Percentiles rank a stretch among this genome's conserved stretches.
These are phyloP conservation scores for Batillaria attramentaria DNA, from an alignment of 1,140 invertebrate genomes.

Conservation along the genomic window DNA sequence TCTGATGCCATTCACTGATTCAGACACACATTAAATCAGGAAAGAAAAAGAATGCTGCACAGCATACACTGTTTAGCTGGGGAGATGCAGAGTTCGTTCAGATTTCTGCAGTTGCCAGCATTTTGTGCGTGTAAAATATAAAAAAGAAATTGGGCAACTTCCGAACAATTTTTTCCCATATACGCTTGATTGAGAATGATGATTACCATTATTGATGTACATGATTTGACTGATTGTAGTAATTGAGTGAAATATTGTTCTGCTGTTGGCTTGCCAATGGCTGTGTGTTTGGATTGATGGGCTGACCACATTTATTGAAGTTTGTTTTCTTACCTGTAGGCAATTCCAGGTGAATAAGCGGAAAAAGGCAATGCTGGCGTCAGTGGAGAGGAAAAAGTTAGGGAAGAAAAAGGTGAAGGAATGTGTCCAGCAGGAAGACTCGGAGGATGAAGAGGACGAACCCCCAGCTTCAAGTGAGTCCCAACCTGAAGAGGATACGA, in stretches of 20 bases:
- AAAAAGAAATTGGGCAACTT: no score
- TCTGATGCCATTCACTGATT: no score
- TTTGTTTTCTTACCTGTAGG: slow-evolving; percentile 17
- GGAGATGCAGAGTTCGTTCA: not conserved
- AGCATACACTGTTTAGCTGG: not conserved
- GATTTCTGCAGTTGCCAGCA: not conserved
- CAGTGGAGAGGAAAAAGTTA: slow-evolving; percentile 22
- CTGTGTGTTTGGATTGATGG: not conserved
- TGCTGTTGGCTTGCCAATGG: not conserved
- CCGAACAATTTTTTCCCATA: no score
- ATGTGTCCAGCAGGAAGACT: slow-evolving; percentile 21
- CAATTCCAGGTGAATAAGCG: slow-evolving; percentile 38
- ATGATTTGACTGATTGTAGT: no score
- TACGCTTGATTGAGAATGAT: no score
- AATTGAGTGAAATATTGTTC: not conserved
- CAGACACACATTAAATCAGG: no score
- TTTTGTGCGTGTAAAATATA: slow-evolving; percentile 6
- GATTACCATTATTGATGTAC: no score
- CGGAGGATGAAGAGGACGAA: slow-evolving; percentile 28
- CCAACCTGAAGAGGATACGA: slow-evolving; percentile 51
- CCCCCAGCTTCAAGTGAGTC: slow-evolving; percentile 59
- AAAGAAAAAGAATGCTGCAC: no score
- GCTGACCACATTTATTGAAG: not conserved
- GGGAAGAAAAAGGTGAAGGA: slow-evolving; percentile 24
- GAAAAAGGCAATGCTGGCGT: slow-evolving; percentile 25